Evolutionary conservation across 2,888 invertebrate genomes (phyloP), one percentile per base, ranked within the genome.

Genomic region (Chirona hameri): DNA sequence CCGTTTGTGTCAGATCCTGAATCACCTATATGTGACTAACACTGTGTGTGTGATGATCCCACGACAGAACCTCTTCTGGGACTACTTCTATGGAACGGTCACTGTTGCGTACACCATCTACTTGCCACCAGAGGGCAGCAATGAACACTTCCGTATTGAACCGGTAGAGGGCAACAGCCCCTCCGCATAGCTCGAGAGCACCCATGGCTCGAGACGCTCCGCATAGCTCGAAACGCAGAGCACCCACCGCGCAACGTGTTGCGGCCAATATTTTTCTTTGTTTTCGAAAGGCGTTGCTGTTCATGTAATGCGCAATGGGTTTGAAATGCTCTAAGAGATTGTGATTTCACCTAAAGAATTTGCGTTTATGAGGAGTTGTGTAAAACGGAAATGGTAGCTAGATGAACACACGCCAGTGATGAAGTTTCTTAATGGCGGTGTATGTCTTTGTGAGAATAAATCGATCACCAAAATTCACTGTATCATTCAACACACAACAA

Each of bases 371-470:
- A n/a, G 7, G 48, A 48, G 7, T 48, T 48, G 48, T 12, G 48
- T 10, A 7, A 48, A 48, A 48, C 48, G 48, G 48, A 48, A 12
- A n/a, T 48, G 15, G 9, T 69, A 69, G 69, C 69, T 69, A 29
- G 29, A 14, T 15, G 12, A 29, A 15, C 7, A 5, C 65, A n/a
- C 4, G 69, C 3, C 29, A 29, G 15, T 29, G 29, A n/a, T 29
- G 10, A 69, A n/a, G 18, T 15, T 29, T 69, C 69, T 1, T 10
- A 39, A n/a, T 72, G 39, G 79, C 27, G 24, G 24, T 24, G n/a
- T 46, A 46, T 79, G 79, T 46, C 46, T 79, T 79, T 79, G 79
- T 46, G 79, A 69, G 69, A 69, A 69, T 69, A 69, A 69, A 69
- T 29, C 69, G 29, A 69, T 29, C 5, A n/a, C 29, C 2, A 29